These are phyloP conservation scores for Caenorhabditis latens DNA, from an alignment of 1,140 invertebrate species.

Conservation along the genomic window DNA sequence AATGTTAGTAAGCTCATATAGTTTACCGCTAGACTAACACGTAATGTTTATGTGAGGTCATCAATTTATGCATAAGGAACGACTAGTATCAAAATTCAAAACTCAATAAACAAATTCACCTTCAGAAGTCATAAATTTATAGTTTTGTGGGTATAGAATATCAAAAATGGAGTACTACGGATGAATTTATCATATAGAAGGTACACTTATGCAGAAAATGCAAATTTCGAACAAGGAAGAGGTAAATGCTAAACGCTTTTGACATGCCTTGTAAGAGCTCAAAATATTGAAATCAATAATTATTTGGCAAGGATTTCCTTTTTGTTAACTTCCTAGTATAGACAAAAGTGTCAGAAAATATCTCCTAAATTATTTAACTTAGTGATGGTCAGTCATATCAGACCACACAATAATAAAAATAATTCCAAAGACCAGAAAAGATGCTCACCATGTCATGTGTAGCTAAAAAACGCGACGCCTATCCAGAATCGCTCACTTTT, in stretches of 20 bases:
- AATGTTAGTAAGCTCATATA: constrained; percentile 2
- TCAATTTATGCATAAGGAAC: too few species aligned
- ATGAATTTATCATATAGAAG: background rate
- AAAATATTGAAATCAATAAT: too few species aligned
- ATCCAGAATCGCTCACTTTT: background rate
- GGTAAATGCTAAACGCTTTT: too few species aligned
- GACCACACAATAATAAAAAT: background rate
- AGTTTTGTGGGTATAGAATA: background rate
- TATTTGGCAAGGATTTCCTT: too few species aligned
- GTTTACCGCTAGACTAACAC: too few species aligned
- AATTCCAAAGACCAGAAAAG: background rate
- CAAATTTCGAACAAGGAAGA: background rate
- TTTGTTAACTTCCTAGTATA: too few species aligned
- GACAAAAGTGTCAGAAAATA: too few species aligned
- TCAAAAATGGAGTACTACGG: background rate
- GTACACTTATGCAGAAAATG: background rate
- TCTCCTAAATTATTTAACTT: background rate
- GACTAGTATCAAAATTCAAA: constrained; percentile 5
- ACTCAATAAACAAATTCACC: background rate
- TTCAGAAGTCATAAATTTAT: background rate
- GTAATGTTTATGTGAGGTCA: background rate
- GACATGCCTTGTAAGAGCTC: too few species aligned
- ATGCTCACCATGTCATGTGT: constrained; percentile 3
- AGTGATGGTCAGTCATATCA: background rate
- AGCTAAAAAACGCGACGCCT: constrained; percentile 36